Percentiles rank a stretch among this genome's conserved stretches.
phyloP scores from a whole-genome alignment of 2,113 vertebrate species.

The Lagenorhynchus albirostris region DNA sequence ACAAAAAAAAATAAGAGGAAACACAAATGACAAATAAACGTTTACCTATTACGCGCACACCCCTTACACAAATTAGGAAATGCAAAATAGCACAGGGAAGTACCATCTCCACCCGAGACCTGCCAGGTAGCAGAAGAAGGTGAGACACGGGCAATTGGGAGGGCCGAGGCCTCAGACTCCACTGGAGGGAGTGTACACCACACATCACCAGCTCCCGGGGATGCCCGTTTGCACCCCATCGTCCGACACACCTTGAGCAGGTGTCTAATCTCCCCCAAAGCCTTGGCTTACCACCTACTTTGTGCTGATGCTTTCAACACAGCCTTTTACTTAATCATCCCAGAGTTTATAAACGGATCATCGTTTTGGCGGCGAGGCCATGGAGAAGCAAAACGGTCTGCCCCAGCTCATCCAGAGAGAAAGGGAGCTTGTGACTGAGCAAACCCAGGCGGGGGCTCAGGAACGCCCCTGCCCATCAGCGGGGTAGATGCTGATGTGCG shows the following conservation, averaged over 20 bases:
- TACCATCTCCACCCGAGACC: fast-evolving
- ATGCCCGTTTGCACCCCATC: fast-evolving
- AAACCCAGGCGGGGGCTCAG: fast-evolving
- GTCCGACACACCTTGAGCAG: not conserved
- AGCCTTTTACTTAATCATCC: not conserved
- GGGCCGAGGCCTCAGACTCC: fast-evolving
- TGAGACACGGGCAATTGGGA: fast-evolving
- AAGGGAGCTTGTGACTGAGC: fast-evolving
- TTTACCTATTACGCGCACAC: fast-evolving
- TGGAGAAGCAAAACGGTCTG: not conserved
- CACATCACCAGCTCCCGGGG: too few species aligned
- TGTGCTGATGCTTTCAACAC: fast-evolving
- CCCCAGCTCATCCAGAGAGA: fast-evolving
- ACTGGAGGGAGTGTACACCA: fast-evolving
- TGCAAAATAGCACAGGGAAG: fast-evolving
- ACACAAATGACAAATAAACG: not conserved
- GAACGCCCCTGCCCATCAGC: fast-evolving
- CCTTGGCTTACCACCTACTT: not conserved
- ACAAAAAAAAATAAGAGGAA: not conserved
- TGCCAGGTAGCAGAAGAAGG: too few species aligned
- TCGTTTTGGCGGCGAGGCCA: fast-evolving
- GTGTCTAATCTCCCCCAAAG: too few species aligned
- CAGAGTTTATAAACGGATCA: fast-evolving
- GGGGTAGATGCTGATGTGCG: fast-evolving
- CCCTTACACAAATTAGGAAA: not conserved